Conservation (phyloP, 1,140 invertebrate species). For the Magallana angulata region DNA sequence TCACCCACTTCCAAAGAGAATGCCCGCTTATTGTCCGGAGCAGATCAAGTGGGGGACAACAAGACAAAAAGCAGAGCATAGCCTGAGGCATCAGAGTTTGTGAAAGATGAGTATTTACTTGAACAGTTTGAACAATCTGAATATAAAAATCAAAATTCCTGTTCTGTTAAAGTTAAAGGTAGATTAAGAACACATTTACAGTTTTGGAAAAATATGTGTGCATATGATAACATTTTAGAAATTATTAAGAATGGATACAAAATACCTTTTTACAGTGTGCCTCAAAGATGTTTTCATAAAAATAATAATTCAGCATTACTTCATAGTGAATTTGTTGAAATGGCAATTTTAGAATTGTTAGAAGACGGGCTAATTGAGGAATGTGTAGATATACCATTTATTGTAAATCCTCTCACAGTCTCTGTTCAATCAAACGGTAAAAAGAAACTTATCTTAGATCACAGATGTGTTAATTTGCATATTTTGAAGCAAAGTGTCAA, state of each 20-base stretch:
- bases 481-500: conserved; percentile 46
- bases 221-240: conserved; percentile 12
- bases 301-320: conserved; percentile 46
- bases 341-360: conserved; percentile 44
- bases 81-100: too few relatives aligned
- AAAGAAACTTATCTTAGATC: conserved; percentile 55
- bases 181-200: neutral
- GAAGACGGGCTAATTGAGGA: conserved; percentile 13
- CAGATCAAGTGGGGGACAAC: too few relatives aligned
- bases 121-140: too few relatives aligned
- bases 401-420: conserved; percentile 52
- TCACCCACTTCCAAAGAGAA: too few relatives aligned
- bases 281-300: neutral
- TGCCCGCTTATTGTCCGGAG: too few relatives aligned
- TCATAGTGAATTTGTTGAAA: conserved; percentile 27
- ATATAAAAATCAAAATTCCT: too few relatives aligned
- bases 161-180: neutral
- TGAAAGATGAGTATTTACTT: too few relatives aligned
- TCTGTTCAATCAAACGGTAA: conserved; percentile 45
- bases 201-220: neutral
- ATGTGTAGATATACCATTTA: neutral
- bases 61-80: too few relatives aligned
- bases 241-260: conserved; percentile 47
- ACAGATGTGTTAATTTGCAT: conserved; percentile 42
- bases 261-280: conserved; percentile 44